phyloP scores from a whole-genome alignment of 2,113 vertebrate species.

The Gobiocypris rarus region DNA sequence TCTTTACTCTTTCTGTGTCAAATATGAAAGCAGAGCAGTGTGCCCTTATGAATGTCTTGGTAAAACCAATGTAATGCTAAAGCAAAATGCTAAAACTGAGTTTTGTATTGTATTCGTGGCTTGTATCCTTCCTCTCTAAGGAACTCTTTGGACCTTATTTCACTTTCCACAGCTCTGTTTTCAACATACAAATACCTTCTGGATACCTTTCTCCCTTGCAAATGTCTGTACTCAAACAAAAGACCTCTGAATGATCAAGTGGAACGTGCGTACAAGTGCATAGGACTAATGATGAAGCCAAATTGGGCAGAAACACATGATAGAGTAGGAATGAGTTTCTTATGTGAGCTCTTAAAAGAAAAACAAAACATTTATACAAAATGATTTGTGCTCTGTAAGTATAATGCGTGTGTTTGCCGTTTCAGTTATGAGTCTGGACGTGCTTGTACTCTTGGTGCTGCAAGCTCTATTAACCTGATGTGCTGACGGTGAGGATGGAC shows the following conservation, averaged over 20 bases:
- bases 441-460: conserved; percentile 72
- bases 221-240: conserved; percentile 66
- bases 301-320: conserved; percentile 69
- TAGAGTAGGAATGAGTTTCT: conserved; percentile 70
- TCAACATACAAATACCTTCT: conserved; percentile 57
- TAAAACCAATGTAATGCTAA: conserved; percentile 46
- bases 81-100: not conserved
- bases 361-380: conserved; percentile 68
- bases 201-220: conserved; percentile 60
- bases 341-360: conserved; percentile 62
- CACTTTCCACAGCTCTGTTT: conserved; percentile 55
- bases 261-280: conserved; percentile 80
- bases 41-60: conserved; percentile 41
- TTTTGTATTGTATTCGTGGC: conserved; percentile 25
- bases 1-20: conserved; percentile 60
- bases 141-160: conserved; percentile 4
- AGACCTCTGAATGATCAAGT: conserved; percentile 69
- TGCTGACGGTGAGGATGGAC: conserved; percentile 68
- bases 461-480: conserved; percentile 77
- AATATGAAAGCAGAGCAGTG: conserved; percentile 56
- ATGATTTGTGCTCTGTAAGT: conserved; percentile 73
- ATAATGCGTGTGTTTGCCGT: conserved; percentile 78
- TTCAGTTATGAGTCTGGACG: conserved; percentile 71
- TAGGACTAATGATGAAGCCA: conserved; percentile 72
- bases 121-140: not conserved